These are phyloP conservation scores for Zaprionus camerounensis DNA, from an alignment of 1,140 invertebrate species.

Conservation along the genomic window DNA sequence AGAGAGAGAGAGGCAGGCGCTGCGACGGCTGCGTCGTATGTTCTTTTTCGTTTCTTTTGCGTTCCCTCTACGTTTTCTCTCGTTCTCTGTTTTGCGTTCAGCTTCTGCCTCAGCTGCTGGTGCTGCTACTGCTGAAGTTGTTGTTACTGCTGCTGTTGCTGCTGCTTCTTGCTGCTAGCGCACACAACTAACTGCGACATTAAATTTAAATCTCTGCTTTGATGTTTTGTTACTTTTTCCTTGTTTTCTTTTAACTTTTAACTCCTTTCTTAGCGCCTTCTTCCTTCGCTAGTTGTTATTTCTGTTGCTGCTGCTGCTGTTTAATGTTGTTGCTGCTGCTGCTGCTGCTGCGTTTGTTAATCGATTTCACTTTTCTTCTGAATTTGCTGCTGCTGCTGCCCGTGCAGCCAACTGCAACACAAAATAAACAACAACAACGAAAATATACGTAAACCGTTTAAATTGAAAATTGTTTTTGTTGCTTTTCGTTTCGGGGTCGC, in stretches of 20 bases:
- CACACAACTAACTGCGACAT: conserved; percentile 80
- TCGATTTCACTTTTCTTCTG: conserved; percentile 57
- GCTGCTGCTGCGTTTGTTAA: conserved; percentile 52
- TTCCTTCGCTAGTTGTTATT: conserved; percentile 24
- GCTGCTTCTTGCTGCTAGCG: conserved; percentile 58
- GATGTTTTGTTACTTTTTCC: conserved; percentile 36
- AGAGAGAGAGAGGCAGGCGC: conserved; percentile 36
- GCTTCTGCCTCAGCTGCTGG: conserved; percentile 52
- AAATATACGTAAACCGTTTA: conserved; percentile 12
- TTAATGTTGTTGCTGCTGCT: conserved; percentile 30
- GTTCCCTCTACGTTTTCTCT: conserved; percentile 45
- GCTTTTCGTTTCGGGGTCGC: conserved; percentile 3
- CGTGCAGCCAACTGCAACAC: conserved; percentile 43
- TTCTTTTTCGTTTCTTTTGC: conserved; percentile 57
- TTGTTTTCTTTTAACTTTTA: conserved; percentile 27
- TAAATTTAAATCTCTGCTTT: conserved; percentile 58
- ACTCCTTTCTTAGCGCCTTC: conserved; percentile 27
- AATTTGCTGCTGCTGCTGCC: conserved; percentile 33
- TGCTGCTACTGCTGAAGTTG: neutral
- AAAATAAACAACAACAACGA: conserved; percentile 37
- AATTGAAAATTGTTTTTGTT: conserved; percentile 14
- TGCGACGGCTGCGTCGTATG: conserved; percentile 65
- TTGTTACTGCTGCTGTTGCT: conserved; percentile 27
- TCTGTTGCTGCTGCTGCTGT: conserved; percentile 6
- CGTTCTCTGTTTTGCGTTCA: conserved; percentile 63